Evolutionary conservation across 2,888 invertebrate genomes (phyloP).

Genomic region (Melolontha melolontha): DNA sequence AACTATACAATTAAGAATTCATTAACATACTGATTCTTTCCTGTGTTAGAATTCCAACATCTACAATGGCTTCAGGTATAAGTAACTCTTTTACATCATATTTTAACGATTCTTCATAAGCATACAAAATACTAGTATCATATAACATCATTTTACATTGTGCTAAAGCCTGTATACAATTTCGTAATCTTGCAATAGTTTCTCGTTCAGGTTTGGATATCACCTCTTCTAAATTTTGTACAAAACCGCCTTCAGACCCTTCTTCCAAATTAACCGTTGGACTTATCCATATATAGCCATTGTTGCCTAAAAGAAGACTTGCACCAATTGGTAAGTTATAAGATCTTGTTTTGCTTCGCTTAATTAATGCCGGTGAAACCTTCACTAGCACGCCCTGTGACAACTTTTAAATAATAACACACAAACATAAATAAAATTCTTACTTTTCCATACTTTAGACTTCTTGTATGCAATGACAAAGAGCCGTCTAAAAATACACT

Average conservation of each 20-base stretch:
- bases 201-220: slow-evolving; percentile 81
- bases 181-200: slow-evolving; percentile 88
- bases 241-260: slow-evolving; percentile 79
- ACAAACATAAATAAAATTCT: slow-evolving; percentile 15
- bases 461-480: slow-evolving; percentile 93
- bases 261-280: slow-evolving; percentile 75
- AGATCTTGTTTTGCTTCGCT: slow-evolving; percentile 94
- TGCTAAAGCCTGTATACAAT: slow-evolving; percentile 89
- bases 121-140: slow-evolving; percentile 91
- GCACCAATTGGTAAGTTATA: slow-evolving; percentile 93
- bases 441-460: slow-evolving; percentile 96
- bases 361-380: slow-evolving; percentile 92
- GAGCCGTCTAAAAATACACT: slow-evolving; percentile 92
- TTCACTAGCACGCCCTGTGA: slow-evolving; percentile 90
- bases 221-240: slow-evolving; percentile 79
- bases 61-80: slow-evolving; percentile 86
- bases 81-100: slow-evolving; percentile 83
- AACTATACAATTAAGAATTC: slow-evolving; percentile 43
- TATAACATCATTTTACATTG: slow-evolving; percentile 90
- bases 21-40: slow-evolving; percentile 72
- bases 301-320: slow-evolving; percentile 93
- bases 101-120: slow-evolving; percentile 89
- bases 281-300: slow-evolving; percentile 96
- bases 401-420: slow-evolving; percentile 65
- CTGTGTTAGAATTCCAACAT: slow-evolving; percentile 84